Evolutionary conservation across 1,140 invertebrate genomes (phyloP), one percentile per base, ranked within the genome.

Genomic region (Halictus rubicundus): DNA sequence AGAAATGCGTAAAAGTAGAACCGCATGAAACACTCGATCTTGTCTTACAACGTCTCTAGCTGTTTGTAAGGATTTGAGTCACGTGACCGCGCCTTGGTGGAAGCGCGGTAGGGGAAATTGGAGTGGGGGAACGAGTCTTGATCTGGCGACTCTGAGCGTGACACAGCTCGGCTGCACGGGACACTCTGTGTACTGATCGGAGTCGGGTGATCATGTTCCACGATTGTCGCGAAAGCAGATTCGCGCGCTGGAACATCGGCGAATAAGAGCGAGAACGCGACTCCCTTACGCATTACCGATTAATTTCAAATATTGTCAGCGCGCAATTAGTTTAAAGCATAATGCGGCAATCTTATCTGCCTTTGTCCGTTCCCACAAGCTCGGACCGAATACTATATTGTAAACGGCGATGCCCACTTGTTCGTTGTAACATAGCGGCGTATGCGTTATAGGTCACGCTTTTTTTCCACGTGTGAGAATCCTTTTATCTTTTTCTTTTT

Each of bases 291-390:
- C 27, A 70, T 78, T 76, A 79, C 80, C 87, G 76, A 74, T 84
- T 81, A 80, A 82, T 88, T 87, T 85, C 74, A 83, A 89, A 86
- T 85, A 90, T 90, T 86, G 87, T 82, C 72, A 77, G 76, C 78
- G 85, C 68, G 86, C 84, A 90, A 90, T 90, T 88, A 87, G 85
- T 87, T 87, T 82, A 77, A 52, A 88, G 78, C 86, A 87, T 86
- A 88, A 89, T 88, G 85, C 88, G 86, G 78, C 81, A 75, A 84
- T 88, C 88, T 90, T 90, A 91, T 90, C 89, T 75, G 54, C 78
- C 87, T 89, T 90, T 89, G 84, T 89, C 52, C 76, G 82, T 85
- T 89, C 88, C 82, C 87, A 85, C 82, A 86, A 74, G 66, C 68
- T 66, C 42, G 23, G 59, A 59, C 66, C 72, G 54, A 81, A 7